These are phyloP conservation scores for Byasa hedistus DNA, from an alignment of 2,888 invertebrate genomes.

Conservation along the genomic window DNA sequence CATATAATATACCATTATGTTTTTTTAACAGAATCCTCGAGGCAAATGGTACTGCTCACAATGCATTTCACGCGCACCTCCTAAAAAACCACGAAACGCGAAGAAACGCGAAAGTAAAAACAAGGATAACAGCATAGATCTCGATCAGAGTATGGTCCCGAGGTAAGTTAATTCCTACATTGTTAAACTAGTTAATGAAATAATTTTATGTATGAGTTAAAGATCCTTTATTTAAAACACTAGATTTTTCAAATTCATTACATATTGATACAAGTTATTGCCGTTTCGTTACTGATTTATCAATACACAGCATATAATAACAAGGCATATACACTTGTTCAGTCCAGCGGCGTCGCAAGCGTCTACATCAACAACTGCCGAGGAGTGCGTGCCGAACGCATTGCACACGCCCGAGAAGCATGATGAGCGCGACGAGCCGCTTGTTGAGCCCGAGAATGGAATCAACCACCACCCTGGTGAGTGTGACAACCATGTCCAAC, in stretches of 20 bases:
- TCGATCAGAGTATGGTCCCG: slow-evolving; percentile 62
- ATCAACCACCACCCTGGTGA: slow-evolving; percentile 54
- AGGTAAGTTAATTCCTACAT: slow-evolving; percentile 46
- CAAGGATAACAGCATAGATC: slow-evolving; percentile 56
- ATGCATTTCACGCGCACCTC: slow-evolving; percentile 91
- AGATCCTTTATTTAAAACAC: too few relatives aligned
- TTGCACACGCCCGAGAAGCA: slow-evolving; percentile 43
- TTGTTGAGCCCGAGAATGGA: slow-evolving; percentile 52
- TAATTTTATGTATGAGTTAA: too few relatives aligned
- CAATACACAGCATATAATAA: not conserved
- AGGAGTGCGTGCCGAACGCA: slow-evolving; percentile 48
- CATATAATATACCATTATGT: too few relatives aligned
- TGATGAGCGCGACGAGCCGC: slow-evolving; percentile 51
- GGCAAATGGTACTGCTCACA: slow-evolving; percentile 95
- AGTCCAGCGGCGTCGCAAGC: slow-evolving; percentile 86
- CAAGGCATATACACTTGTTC: slow-evolving; percentile 20
- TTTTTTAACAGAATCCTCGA: slow-evolving; percentile 81
- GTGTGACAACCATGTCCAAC: not conserved
- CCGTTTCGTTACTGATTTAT: not conserved
- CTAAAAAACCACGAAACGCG: slow-evolving; percentile 83
- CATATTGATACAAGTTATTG: not conserved
- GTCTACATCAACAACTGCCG: slow-evolving; percentile 81
- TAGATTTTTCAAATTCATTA: too few relatives aligned
- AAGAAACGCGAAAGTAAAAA: slow-evolving; percentile 71
- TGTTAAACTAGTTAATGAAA: too few relatives aligned